phyloP scores from a whole-genome alignment of 2,113 vertebrate genomes.

The Henicopernis longicauda region DNA sequence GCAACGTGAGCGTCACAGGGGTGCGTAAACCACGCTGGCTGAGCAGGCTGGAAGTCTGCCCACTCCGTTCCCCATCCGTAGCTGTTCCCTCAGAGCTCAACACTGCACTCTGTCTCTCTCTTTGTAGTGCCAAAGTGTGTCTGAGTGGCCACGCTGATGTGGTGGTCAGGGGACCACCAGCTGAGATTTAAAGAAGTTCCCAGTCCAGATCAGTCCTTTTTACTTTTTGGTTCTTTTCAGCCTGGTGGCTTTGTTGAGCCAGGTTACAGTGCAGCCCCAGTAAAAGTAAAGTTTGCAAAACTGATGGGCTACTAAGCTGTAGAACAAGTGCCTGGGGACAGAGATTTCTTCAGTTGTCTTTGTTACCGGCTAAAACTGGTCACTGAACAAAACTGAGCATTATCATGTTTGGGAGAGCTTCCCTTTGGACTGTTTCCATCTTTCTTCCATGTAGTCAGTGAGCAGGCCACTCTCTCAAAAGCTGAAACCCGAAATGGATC shows the following conservation, averaged over 20 bases:
- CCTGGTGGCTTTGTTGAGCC: not conserved
- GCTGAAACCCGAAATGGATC: conserved; percentile 30
- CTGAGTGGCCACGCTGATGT: not conserved
- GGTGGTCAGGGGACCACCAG: not conserved
- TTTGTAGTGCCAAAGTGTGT: not conserved
- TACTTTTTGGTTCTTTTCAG: not conserved
- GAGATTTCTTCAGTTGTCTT: not conserved
- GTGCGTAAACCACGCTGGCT: accelerated
- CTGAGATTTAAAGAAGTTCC: not conserved
- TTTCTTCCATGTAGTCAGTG: not conserved
- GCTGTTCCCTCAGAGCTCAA: not conserved
- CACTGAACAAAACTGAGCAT: not conserved
- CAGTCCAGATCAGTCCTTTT: not conserved
- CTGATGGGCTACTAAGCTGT: not conserved
- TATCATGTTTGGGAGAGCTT: not conserved
- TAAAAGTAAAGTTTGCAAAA: not conserved
- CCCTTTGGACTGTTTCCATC: not conserved
- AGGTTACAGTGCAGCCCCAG: not conserved
- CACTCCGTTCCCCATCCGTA: not conserved
- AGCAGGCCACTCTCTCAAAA: not conserved
- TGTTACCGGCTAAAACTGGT: not conserved
- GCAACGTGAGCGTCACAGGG: no score
- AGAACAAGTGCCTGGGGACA: not conserved
- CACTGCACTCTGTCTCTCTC: not conserved
- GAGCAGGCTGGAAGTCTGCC: not conserved